Evolutionary conservation across 1,140 invertebrate genomes (phyloP), one percentile per base, ranked within the genome.

Genomic region (Aphelinus certus): DNA sequence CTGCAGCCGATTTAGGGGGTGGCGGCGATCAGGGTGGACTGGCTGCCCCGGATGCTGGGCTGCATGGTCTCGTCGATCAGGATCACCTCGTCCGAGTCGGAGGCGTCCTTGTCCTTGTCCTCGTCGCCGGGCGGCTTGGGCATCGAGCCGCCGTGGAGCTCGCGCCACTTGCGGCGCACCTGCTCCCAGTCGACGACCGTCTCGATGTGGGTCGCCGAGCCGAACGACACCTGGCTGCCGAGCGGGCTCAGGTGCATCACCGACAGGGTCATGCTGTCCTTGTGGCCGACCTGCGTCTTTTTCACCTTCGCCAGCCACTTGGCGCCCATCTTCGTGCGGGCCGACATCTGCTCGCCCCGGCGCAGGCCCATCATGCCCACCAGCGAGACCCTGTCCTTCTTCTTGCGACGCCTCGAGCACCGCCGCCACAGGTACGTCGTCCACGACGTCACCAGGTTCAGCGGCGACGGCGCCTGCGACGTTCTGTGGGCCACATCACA

Each of bases 381-480:
- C 77, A 96, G 84, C 82, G 94, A 95, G 68, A 94, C 94, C 63
- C 93, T 89, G 83, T 95, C 94, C 85, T 93, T 93, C 83, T 93
- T 93, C 76, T 88, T 90, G 80, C 91, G 84, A 65, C 91, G 90
- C 66, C 91, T 92, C 88, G 94, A 95, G 88, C 94, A 95, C 67
- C 93, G 87, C 76, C 94, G 92, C 76, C 92, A 92, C 66, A 96
- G 88, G 88, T 94, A 96, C 84, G 94, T 92, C 65, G 96, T 89
- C 95, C 95, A 96, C 58, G 97, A 96, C 1, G 97, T 98, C 76
- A 99, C 91, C 63, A 99, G 91, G 86, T 99, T 99, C 56, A 99
- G 91, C 1, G 98, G 98, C 2, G 97, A 96, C 0, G 98, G 98
- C 2, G 98, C 98, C 3, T 97, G 96, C 56, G 96, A 97, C 5